Evolutionary conservation across 2,888 invertebrate species (phyloP), one percentile per base, ranked within the genome.

Genomic region (Hirtodrosophila histrioides): DNA sequence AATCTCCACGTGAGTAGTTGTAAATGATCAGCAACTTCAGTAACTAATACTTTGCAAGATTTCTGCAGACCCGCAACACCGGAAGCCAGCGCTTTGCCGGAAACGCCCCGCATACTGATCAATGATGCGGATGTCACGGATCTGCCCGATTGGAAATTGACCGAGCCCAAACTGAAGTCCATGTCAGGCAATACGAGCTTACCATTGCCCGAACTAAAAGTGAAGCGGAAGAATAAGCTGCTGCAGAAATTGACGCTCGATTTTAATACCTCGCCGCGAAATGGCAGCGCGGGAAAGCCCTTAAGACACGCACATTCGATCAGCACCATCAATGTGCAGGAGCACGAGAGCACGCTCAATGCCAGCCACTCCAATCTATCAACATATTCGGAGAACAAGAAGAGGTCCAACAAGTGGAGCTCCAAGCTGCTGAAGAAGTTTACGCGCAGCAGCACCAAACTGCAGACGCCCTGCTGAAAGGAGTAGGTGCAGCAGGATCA

Each of bases 301-400:
- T 49, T 87, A 29, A 76, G 80, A 3, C 88, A 84, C 63, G 89
- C 89, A 7, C 81, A 88, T 48, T 89, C 89, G 6, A 82, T 77
- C 0, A 86, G 79, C 64, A 87, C 85, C 35, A 75, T 89, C 35
- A 76, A 88, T 60, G 72, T 78, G 49, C 65, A 69, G 50, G 72
- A 73, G 9, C 70, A 78, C n/a, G 75, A 77, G n/a, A 61, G 57
- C 36, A 63, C 69, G 27, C 71, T 82, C 2, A 83, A 65, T n/a
- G 72, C 78, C 8, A 86, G 86, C 53, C 83, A 73, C 58, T 84
- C 86, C 33, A 86, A 86, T 62, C 70, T 88, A 9, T 86, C 86
- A 1, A 75, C 71, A 1, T 73, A 75, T 29, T 76, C 81, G 37
- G 88, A 88, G 51, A 74, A 62, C 39, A 83, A 83, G 72, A 89